phyloP scores from a whole-genome alignment of 2,888 invertebrate genomes.

The Melolontha melolontha region DNA sequence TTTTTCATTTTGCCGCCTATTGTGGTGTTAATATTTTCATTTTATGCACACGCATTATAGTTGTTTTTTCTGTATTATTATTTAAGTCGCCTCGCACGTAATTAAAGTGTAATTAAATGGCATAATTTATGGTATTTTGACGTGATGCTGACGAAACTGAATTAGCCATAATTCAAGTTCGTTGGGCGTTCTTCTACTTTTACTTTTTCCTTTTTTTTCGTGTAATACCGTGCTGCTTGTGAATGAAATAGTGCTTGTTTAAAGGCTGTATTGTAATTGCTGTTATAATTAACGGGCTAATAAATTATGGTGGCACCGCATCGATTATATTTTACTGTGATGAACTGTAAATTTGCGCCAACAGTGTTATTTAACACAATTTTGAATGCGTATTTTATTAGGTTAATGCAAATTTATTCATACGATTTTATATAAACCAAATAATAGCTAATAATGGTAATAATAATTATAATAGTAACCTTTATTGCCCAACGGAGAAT shows the following conservation, averaged over 20 bases:
- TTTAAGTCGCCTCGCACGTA: not conserved
- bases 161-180: slow-evolving; percentile 5
- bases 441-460: no score
- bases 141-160: not conserved
- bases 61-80: not conserved
- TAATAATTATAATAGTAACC: no score
- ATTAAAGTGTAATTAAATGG: slow-evolving; percentile 12
- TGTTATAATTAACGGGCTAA: not conserved
- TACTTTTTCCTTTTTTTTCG: not conserved
- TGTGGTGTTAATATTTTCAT: not conserved
- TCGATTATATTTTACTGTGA: no score
- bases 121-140: slow-evolving; percentile 8
- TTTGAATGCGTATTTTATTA: no score
- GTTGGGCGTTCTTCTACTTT: not conserved
- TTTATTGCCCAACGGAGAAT: no score
- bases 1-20: no score
- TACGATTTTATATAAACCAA: no score
- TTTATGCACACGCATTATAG: not conserved
- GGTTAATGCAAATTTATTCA: no score
- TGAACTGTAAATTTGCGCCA: no score
- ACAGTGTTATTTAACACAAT: no score
- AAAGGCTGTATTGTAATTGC: not conserved
- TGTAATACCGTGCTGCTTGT: not conserved
- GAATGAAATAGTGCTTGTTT: no score
- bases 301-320: no score